Evolutionary conservation across 2,888 invertebrate species (phyloP), one percentile per base, ranked within the genome.

Genomic region (Pammene fasciana): DNA sequence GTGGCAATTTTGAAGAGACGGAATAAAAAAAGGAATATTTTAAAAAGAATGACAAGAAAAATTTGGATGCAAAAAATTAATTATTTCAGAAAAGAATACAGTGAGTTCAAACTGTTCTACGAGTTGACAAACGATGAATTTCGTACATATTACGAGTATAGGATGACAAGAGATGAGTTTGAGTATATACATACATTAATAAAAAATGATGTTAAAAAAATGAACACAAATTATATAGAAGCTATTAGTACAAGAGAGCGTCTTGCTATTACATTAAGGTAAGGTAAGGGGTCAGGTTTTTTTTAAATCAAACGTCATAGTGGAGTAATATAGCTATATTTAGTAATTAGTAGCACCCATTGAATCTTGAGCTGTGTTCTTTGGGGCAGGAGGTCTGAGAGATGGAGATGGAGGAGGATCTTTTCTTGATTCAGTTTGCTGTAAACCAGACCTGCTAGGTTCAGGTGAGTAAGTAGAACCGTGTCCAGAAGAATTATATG

Each of bases 141-240:
- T 56, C 56, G 56, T 56, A 9, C 41, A 56, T 41, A 56, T 56
- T n/a, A n/a, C n/a, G n/a, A n/a, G n/a, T 56, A 14, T 16, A 56
- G 56, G 11, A 56, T 56, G 41, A 56, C 7, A 55, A 55, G 55
- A 38, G 16, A 56, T 16, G 41, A 56, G 41, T 56, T 56, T 41
- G 36, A 55, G 55, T 55, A 55, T 55, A 14, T 55, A 14, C 55
- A 36, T 55, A 38, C 55, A 38, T 55, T 38, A 56, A 56, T 14
- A 55, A 14, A 55, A 55, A 55, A 55, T 38, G 55, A 55, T 14
- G 26, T 16, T 55, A 38, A 38, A 43, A 55, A 55, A 55, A 36
- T 38, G 16, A 48, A 65, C 56, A 56, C 65, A n/a, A n/a, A 38
- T 65, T 56, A 65, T 65, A 65, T 55, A 65, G 65, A 65, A 65